phyloP scores from a whole-genome alignment of 2,797 vertebrate species.

The Poeciliopsis gracilis region DNA sequence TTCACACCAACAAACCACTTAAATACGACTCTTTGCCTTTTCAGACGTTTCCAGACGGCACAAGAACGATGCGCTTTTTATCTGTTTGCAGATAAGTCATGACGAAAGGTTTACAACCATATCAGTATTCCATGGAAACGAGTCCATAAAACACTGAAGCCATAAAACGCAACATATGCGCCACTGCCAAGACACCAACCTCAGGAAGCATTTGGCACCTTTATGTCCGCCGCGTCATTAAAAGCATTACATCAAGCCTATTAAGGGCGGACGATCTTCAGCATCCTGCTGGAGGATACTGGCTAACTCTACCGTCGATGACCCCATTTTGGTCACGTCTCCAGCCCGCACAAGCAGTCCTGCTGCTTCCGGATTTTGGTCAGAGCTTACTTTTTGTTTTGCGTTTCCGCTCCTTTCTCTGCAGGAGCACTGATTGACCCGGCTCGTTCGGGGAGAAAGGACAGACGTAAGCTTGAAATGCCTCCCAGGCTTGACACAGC shows the following conservation, averaged over 20 bases:
- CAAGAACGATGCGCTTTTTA: background rate
- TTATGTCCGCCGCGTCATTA: constrained; percentile 3
- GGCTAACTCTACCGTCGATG: background rate
- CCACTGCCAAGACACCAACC: background rate
- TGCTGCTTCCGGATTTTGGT: constrained; percentile 33
- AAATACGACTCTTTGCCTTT: background rate
- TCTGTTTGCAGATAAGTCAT: background rate
- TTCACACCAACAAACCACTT: background rate
- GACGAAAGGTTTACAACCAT: background rate
- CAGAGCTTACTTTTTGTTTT: constrained; percentile 11
- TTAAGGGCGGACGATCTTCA: background rate
- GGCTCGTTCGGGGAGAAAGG: constrained; percentile 58
- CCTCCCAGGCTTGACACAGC: constrained; percentile 74
- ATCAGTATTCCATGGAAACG: background rate
- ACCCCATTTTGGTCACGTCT: constrained; percentile 23
- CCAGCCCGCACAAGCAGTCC: background rate
- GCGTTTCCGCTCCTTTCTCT: constrained; percentile 22
- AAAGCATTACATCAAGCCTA: constrained; percentile 3
- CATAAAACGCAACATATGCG: background rate
- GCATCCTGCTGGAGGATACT: constrained; percentile 18
- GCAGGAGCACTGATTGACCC: constrained; percentile 63
- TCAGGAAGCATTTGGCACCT: background rate
- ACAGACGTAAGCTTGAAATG: constrained; percentile 76
- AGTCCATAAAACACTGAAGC: background rate
- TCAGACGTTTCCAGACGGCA: background rate